Evolutionary conservation across 2,797 vertebrate species (phyloP), one percentile per base, ranked within the genome.

Genomic region (Chaetophractus vellerosus): DNA sequence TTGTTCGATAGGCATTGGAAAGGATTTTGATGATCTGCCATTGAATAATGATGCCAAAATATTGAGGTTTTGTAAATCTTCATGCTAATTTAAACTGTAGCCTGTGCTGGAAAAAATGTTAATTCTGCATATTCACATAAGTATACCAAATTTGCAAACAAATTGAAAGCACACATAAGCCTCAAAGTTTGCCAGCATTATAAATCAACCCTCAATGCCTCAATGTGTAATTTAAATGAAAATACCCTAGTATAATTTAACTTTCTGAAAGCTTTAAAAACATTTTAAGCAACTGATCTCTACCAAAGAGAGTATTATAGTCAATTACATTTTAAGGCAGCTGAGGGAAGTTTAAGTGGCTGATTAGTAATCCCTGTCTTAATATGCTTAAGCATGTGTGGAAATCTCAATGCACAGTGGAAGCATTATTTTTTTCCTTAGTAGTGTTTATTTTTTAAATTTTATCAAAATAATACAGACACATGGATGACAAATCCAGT

Each of bases 41-140:
- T 26, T 96, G 88, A 92, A 71, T 66, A 91, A 36, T 55, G 19
- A 64, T 81, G 18, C 5, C 33, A 91, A 81, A 80, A 36, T 83
- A 76, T 36, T 36, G 10, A 80, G 28, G 52, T 68, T 79, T 63
- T 83, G 4, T 63, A 71, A n/a, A 72, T 52, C 2, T 80, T 75
- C 33, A 61, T 64, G 31, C 10, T 83, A 93, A 86, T 71, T 89
- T 68, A 80, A 92, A 61, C 5, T 38, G 19, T 36, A 76, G 2
- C 9, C 24, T 55, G 3, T 19, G 4, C 1, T 14, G 19, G 52
- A 19, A 55, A 69, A 88, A 94, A 2, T 1, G 55, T 7, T 31
- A 63, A 38, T 55, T 75, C 28, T 86, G 6, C 4, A 66, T 64
- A 87, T 63, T 93, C 19, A 72, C 1, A 19, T 55, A 79, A 23